Evolutionary conservation across 2,113 vertebrate species (phyloP).

Genomic region (Equus przewalskii): DNA sequence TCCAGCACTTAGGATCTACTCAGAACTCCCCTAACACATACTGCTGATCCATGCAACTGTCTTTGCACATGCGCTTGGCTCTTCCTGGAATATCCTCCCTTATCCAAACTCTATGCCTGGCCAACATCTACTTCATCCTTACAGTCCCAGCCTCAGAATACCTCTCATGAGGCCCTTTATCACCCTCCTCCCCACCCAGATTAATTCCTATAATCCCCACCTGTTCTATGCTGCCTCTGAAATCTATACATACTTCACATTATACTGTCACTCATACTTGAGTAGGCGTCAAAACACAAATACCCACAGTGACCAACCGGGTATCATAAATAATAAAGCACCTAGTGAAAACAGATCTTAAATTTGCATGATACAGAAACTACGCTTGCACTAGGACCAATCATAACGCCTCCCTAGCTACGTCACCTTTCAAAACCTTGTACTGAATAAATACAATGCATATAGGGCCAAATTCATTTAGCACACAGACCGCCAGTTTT

Average conservation of each 20-base stretch:
- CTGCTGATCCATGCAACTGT: neutral
- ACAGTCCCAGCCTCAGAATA: neutral
- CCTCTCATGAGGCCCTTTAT: neutral
- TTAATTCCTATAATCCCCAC: neutral
- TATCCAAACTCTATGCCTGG: neutral
- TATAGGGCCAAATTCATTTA: neutral
- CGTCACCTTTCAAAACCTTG: constrained; percentile 8
- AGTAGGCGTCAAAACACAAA: constrained; percentile 1
- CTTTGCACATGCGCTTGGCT: neutral
- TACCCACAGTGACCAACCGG: neutral
- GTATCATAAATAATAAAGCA: neutral
- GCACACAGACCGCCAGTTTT: neutral
- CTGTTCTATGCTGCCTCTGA: neutral
- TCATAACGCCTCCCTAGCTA: neutral
- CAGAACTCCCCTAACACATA: neutral
- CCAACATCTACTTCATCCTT: neutral
- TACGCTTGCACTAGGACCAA: neutral
- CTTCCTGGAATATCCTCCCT: neutral
- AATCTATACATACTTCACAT: neutral
- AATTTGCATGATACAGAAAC: neutral
- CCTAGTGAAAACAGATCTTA: neutral
- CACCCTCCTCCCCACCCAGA: neutral
- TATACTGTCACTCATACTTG: neutral
- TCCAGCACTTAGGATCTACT: neutral
- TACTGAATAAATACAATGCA: neutral